Base-by-base conservation (phyloP, 2,113 vertebrate genomes). In the Sander vitreus region DNA sequence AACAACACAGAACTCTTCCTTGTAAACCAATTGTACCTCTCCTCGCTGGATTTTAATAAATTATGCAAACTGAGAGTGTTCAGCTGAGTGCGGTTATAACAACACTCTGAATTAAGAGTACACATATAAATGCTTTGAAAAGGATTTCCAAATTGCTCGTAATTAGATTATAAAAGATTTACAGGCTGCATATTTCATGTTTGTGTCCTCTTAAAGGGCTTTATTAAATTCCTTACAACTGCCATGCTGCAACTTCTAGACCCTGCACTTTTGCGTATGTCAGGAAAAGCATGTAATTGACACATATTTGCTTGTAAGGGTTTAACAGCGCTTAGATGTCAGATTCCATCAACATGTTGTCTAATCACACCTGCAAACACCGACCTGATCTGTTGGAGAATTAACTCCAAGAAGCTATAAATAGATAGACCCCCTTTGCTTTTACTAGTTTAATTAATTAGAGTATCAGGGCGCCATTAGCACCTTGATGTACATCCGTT, bases 101-200 rank as follows among this genome's bases (percentile, higher is more conserved):
- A 48, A 59, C 80, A 55, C 51, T 47, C 9, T n/a, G 55, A 73
- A 76, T 78, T 73, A 83, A 60, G 45, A 47, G 39, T 51, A 58
- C 51, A 59, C 80, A 3, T 80, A 73, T 63, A 84, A 84, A 74
- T 64, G 78, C 60, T 84, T 88, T 84, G 62, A 47, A 73, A 83
- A 85, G 58, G 59, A 80, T 85, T 87, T 84, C 47, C 39, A 81
- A 78, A 81, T 36, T 27, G 65, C 59, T 83, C 18, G 8, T 87
- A 81, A 89, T 86, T 91, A 87, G 50, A 91, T 89, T 74, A 63
- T 88, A 79, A 84, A 90, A 88, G 74, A 80, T 89, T 89, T 90
- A 89, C 68, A 66, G 47, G 73, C 45, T 63, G 45, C 62, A 67
- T 84, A n/a, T 92, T 85, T 85, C 50, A 73, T 66, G 72, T 48